Percentiles rank a stretch among this genome's conserved stretches.
These are phyloP conservation scores for Anguilla japonica DNA, from an alignment of 2,113 vertebrate genomes.

Conservation along the genomic window DNA sequence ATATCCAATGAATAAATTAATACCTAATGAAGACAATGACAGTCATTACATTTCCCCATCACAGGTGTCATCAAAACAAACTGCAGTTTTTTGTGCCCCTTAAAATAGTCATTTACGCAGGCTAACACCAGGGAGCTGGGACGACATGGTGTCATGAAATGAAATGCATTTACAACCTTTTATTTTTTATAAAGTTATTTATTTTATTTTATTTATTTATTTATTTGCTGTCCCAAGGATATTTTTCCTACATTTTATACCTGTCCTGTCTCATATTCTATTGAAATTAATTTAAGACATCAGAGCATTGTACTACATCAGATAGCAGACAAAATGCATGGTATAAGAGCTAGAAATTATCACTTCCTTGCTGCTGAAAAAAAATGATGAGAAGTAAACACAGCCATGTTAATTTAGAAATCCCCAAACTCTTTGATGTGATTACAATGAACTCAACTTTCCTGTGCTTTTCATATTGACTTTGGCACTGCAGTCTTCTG, in stretches of 20 bases:
- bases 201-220: too few relatives aligned
- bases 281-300: background rate
- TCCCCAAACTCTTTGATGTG: constrained; percentile 46
- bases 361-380: constrained; percentile 12
- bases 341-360: background rate
- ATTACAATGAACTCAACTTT: constrained; percentile 62
- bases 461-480: constrained; percentile 63
- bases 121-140: background rate
- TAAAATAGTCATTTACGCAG: constrained; percentile 17
- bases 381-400: constrained; percentile 42
- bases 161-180: background rate
- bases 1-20: constrained; percentile 79
- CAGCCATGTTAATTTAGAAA: constrained; percentile 59
- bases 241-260: background rate
- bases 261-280: background rate
- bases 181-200: background rate
- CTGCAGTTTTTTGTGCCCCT: background rate
- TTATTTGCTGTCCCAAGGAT: background rate
- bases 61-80: constrained; percentile 2
- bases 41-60: constrained; percentile 46
- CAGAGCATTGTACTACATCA: background rate
- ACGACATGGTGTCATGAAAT: background rate
- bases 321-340: background rate
- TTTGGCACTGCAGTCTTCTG: constrained; percentile 64
- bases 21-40: constrained; percentile 67